Base-by-base conservation (phyloP, 2,113 vertebrate species). In the Gallinago undulata region DNA sequence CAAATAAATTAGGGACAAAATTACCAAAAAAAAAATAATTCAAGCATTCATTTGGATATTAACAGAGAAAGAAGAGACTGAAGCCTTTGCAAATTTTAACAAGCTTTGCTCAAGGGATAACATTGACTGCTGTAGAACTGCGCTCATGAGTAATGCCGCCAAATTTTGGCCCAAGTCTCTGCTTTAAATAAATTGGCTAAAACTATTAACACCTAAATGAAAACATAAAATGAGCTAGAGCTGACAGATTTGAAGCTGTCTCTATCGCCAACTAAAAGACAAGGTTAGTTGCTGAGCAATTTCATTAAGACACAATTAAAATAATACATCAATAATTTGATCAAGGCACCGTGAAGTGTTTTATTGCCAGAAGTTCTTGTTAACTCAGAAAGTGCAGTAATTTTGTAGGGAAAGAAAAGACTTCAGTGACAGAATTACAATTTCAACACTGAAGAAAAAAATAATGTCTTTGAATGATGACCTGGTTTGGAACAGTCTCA, bases 281-380 rank as follows among this genome's bases (percentile, higher is more conserved):
- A 95, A 95, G 62, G 80, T 95, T 94, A 93, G 91, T 85, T 91
- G 75, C 89, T n/a, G 59, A 89, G 70, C 75, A 91, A 95, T 97
- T 96, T 89, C 69, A 91, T 94, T 95, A 95, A 90, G 91, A 93
- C 47, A 62, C 77, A 45, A 94, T 91, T 96, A 93, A 96, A 93
- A 94, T 95, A 95, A 94, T 87, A 87, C 35, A 53, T 47, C 55
- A 73, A 85, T 97, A 95, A 95, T 91, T 96, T 87, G 89, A 73
- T 59, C 74, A 90, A 82, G 33, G 45, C 67, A 85, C n/a, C 35
- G 19, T 57, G 12, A 79, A 60, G 17, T 57, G 74, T 48, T 93
- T 93, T 84, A 79, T 66, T 93, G 87, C 91, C 93, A 94, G 59
- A 85, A 96, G 62, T 76, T 96, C 89, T 25, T 79, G 35, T 75